These are phyloP conservation scores for Ptilodon capucinus DNA, from an alignment of 2,888 invertebrate genomes.

Conservation along the genomic window DNA sequence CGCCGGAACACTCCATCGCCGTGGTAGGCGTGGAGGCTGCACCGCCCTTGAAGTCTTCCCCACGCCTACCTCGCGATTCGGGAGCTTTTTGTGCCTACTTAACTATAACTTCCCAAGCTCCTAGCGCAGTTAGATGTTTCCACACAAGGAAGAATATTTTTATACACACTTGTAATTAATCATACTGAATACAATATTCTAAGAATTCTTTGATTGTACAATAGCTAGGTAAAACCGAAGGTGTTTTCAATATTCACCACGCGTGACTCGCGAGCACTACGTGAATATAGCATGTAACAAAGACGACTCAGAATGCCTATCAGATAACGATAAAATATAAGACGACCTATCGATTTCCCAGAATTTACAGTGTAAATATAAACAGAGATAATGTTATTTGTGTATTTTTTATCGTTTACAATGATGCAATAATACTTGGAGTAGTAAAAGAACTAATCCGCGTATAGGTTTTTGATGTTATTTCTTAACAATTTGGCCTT, in stretches of 20 bases:
- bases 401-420: not conserved
- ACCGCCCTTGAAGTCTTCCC: constrained; percentile 58
- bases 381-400: not conserved
- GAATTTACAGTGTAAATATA: constrained; percentile 46
- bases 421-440: constrained; percentile 1
- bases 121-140: too few relatives aligned
- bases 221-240: too few relatives aligned
- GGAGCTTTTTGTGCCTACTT: not conserved
- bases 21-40: constrained; percentile 58
- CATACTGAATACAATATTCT: too few relatives aligned
- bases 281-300: constrained; percentile 35
- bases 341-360: constrained; percentile 54
- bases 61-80: constrained; percentile 1
- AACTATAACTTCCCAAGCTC: too few relatives aligned
- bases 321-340: constrained; percentile 54
- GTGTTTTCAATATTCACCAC: not conserved
- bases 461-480: too few relatives aligned
- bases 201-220: too few relatives aligned
- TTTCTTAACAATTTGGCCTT: too few relatives aligned
- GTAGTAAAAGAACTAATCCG: not conserved
- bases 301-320: constrained; percentile 53
- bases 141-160: too few relatives aligned
- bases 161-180: too few relatives aligned
- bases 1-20: constrained; percentile 32
- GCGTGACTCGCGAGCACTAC: not conserved